Base-by-base conservation (phyloP, 2,797 vertebrate species). In the Calcarius lapponicus region DNA sequence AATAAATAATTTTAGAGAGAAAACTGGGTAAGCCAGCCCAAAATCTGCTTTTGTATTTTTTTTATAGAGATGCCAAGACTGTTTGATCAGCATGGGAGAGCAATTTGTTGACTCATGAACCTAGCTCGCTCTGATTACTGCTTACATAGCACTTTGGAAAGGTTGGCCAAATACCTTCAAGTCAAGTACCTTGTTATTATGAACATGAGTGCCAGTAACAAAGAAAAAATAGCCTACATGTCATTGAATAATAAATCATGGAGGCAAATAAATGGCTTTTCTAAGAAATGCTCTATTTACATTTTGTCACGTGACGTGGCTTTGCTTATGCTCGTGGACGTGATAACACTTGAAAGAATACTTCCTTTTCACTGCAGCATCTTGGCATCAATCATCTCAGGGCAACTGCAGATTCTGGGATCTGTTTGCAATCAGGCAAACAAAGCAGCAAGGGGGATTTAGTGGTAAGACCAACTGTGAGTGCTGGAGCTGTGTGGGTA, bases 21-120 rank as follows among this genome's bases (percentile, higher is more conserved):
- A 60, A 89, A 65, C 32, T 34, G 32, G 12, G 62, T 78, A 88
- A 78, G 70, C 86, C 86, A 75, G 83, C 92, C 47, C 92, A 96
- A 96, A 96, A 93, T 88, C 83, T 92, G 88, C 19, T 67, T 95
- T 96, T 92, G 36, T 67, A 13, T 53, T 90, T 91, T 93, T 94
- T 96, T 83, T 76, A 94, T 86, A 62, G 83, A 91, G 79, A 96
- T 86, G 86, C 87, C 93, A 94, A 69, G 80, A 50, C 58, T 80
- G 40, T 96, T 97, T 96, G 91, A 96, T 97, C 88, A 90, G 80
- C 90, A 67, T 73, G 69, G 91, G 91, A 93, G 92, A 96, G 94
- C 89, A 90, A 96, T 95, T 96, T 91, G 71, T 91, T 94, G 90
- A 93, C 92, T 89, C 80, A 76, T 1, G 13, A 92, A 78, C 67